Evolutionary conservation across 30 jellyfish, hydroid and myxozoan species (phyloP), one percentile per base, ranked within the genome.

Genomic region (Aurelia coerulea): DNA sequence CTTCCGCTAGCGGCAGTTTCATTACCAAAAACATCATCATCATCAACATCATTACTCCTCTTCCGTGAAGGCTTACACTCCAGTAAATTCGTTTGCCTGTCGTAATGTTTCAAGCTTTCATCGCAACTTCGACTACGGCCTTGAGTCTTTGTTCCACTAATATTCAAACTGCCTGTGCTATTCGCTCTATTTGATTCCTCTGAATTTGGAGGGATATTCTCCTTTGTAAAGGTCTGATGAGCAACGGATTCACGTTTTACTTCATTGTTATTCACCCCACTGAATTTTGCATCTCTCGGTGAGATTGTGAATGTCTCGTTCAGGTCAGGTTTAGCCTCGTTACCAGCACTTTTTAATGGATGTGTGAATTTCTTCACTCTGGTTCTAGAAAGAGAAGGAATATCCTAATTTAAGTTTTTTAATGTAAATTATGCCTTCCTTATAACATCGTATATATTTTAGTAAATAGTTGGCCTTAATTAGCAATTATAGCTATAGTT

Each of bases 21-120:
- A 62, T 18, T 32, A 17, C 4, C 87, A 77, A 76, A 76, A 5
- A 50, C 73, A 41, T 84, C 93, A 18, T 71, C 78, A 19, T 31
- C 70, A 23, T 46, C 84, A n/a, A n/a, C 68, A 9, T 2, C 65
- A 63, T 59, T 29, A 17, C 37, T 10, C 37, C 73, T 51, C 23
- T 53, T 62, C 10, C 63, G 35, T 16, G 41, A 13, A 17, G 60
- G 78, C 67, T 74, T 84, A 17, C 74, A 42, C 17, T 84, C 88
- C 12, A 84, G 33, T n/a, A 84, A 37, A 18, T 84, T 84, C 84
- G 83, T 66, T 65, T 84, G 93, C 2, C 85, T 88, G 13, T 35
- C 50, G 80, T 73, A 84, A 63, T 84, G 93, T 49, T 74, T 84
- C 53, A 84, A 68, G 7, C 78, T 29, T 13, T 73, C 93, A 16